These are phyloP conservation scores for Hypotaenidia philippensis DNA, from an alignment of 2,797 vertebrate species.

Conservation along the genomic window DNA sequence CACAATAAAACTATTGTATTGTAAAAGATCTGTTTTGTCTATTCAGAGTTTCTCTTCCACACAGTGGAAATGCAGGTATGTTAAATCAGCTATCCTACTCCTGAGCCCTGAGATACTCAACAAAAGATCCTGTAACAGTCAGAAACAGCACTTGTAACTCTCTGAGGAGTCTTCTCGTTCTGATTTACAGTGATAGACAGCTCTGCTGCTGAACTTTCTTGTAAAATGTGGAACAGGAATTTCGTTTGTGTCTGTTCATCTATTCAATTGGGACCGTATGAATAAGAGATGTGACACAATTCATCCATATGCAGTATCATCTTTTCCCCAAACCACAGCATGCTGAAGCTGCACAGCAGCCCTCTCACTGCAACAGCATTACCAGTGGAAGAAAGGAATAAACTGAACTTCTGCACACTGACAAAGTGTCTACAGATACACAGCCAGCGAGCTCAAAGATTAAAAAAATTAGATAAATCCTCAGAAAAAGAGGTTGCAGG, in stretches of 20 bases:
- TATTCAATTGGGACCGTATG: not conserved
- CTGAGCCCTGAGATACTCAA: not conserved
- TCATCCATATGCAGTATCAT: slow-evolving; percentile 10
- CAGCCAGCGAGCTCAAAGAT: not conserved
- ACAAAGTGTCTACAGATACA: not conserved
- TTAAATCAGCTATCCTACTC: not conserved
- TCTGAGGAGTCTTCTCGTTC: not conserved
- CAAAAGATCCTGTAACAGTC: not conserved
- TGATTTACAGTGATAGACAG: slow-evolving; percentile 44
- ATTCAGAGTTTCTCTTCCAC: slow-evolving; percentile 27
- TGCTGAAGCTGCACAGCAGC: not conserved
- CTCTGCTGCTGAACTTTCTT: slow-evolving; percentile 33
- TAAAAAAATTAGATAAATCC: not conserved
- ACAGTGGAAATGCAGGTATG: not conserved
- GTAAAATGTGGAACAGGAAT: slow-evolving; percentile 22
- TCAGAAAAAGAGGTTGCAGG: not conserved
- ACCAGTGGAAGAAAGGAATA: not conserved
- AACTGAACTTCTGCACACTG: not conserved
- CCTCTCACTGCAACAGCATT: not conserved
- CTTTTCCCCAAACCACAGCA: not conserved
- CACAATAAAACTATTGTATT: slow-evolving; percentile 48
- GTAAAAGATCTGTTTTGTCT: slow-evolving; percentile 49
- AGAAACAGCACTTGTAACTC: not conserved
- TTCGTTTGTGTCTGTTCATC: slow-evolving; percentile 1
- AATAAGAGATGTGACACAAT: slow-evolving; percentile 51